Evolutionary conservation across 2,888 invertebrate species (phyloP), one percentile per base, ranked within the genome.

Genomic region (Tinea semifulvella): DNA sequence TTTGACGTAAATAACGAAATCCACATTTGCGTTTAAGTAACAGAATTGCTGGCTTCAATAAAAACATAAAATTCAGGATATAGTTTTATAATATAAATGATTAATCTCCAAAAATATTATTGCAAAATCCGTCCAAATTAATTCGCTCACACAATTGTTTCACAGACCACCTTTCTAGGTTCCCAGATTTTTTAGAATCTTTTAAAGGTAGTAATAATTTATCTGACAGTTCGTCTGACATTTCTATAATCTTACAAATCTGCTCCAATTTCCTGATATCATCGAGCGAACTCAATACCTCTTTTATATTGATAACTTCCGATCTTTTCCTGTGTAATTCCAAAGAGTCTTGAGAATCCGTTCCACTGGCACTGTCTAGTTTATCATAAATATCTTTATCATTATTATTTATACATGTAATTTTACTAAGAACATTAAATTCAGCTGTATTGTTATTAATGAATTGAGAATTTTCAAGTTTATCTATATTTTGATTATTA

Each of bases 171-270:
- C 59, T 58, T 47, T 60, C 63, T n/a, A n/a, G n/a, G n/a, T n/a
- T n/a, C n/a, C n/a, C 54, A 2, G 18, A 8, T 3, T 18, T 39
- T 22, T 6, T 13, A n/a, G 20, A 6, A 40, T 45, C 46, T 1
- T 53, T 25, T 3, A 79, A 55, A 11, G 55, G 50, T 2, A 71
- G 66, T 49, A 80, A 71, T 35, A 80, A 53, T 53, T 67, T 58
- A 46, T 79, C 68, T 0, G 80, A 79, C 6, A 79, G 44, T 45
- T 80, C 79, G 44, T 80, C 79, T 1, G 80, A 79, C 48, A 79
- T 77, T 57, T 80, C 79, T n/a, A 80, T 75, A 5, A 79, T 75
- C 46, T 65, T 63, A 49, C 79, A 79, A 46, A 80, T 73, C 54
- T 75, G 76, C 46, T 79, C 76, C 26, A 80, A 58, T 6, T 68